These are phyloP conservation scores for Pteropus rufus DNA, from an alignment of 2,797 vertebrate genomes.

Conservation along the genomic window DNA sequence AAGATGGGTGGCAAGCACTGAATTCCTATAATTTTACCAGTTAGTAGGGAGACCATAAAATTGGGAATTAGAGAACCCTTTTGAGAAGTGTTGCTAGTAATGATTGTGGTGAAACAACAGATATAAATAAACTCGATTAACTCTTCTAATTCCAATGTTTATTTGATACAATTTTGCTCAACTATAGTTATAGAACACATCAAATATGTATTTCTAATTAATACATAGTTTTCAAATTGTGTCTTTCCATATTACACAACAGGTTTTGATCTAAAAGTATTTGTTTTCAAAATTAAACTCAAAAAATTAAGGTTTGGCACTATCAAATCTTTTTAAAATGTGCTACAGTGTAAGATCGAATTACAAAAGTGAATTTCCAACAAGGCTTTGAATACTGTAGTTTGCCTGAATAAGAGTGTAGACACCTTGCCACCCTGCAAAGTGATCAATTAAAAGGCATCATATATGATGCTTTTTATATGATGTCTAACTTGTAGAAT, in stretches of 20 bases:
- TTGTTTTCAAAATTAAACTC: slow-evolving; percentile 29
- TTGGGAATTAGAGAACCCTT: background rate
- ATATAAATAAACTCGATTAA: background rate
- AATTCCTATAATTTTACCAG: background rate
- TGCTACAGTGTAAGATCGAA: background rate
- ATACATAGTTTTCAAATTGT: background rate
- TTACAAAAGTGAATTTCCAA: background rate
- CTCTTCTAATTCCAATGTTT: background rate
- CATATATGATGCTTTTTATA: background rate
- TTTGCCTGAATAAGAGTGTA: background rate
- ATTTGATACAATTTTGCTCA: background rate
- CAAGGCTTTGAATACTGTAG: background rate
- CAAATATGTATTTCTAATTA: background rate
- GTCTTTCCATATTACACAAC: background rate
- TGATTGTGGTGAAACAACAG: background rate
- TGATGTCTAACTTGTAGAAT: background rate
- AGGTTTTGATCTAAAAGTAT: background rate
- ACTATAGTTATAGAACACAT: background rate
- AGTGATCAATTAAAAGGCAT: background rate
- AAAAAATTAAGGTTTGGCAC: background rate
- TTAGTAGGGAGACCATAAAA: background rate
- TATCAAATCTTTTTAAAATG: background rate
- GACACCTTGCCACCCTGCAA: background rate
- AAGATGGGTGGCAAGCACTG: background rate
- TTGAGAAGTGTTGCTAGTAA: background rate